These are phyloP conservation scores for Tridacna gigas DNA, from an alignment of 2,888 invertebrate genomes.

Conservation along the genomic window DNA sequence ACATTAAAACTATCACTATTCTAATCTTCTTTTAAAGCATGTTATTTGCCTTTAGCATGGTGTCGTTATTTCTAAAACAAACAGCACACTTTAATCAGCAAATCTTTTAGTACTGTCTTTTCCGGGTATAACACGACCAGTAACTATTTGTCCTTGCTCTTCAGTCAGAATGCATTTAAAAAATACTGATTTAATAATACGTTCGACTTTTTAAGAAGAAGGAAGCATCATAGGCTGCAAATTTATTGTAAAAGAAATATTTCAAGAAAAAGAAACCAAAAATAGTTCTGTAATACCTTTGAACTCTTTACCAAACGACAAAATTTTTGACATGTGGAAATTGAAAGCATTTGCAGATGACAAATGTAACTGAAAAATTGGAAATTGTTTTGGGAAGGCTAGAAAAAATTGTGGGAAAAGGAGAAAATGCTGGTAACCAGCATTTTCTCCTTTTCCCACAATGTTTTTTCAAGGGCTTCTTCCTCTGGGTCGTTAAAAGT, in stretches of 20 bases:
- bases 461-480: no score
- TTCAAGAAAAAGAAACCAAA: background rate
- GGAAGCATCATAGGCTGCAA: background rate
- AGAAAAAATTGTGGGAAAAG: no score
- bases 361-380: no score
- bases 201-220: background rate
- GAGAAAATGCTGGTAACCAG: no score
- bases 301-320: no score
- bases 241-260: background rate
- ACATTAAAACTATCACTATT: conserved; percentile 14
- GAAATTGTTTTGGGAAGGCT: no score
- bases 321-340: no score
- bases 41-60: conserved; percentile 60
- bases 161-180: conserved; percentile 57
- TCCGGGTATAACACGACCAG: conserved; percentile 63
- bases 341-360: no score
- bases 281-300: background rate
- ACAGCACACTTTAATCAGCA: conserved; percentile 74
- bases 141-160: conserved; percentile 50
- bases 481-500: no score
- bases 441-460: no score
- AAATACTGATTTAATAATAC: conserved; percentile 51
- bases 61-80: conserved; percentile 45
- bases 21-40: conserved; percentile 48
- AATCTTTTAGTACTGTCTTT: conserved; percentile 69